Evolutionary conservation across 2,888 invertebrate species (phyloP), one percentile per base, ranked within the genome.

Genomic region (Chloroclystis v-ata): DNA sequence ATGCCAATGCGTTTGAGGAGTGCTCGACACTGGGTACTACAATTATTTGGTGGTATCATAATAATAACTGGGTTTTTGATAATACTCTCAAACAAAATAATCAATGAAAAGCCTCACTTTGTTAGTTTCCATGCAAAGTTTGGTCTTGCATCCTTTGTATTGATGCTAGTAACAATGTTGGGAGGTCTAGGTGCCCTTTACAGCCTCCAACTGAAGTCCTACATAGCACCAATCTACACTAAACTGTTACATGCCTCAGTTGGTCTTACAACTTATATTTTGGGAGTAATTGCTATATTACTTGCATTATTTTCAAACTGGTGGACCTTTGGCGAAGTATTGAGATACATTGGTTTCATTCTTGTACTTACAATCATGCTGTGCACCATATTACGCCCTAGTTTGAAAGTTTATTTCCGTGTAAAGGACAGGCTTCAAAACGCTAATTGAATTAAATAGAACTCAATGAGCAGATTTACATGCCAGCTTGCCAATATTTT

Each of bases 1-100:
- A 84, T 88, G 82, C 88, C 89, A 1, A 80, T 87, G 60, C 67
- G 85, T 35, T 63, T 86, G 26, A 68, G 82, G 44, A 85, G 86
- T 60, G 85, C 87, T 37, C 78, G 89, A 25, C 89, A 89, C 60
- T 89, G 89, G 89, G 70, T 88, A 1, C 61, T 89, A 26, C 89
- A 89, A 65, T 53, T 84, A 12, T 28, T 75, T 13, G 72, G 69
- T 37, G 73, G 77, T 49, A 67, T 65, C 29, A 54, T 80, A 39
- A 67, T 83, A 26, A 37, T 73, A 3, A 57, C 61, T 37, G 89
- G 87, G 28, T 88, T 89, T 58, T 55, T 85, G 37, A 58, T 83
- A 16, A 89, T 89, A 46, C 56, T 88, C 11, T 63, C 72, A 1
- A 85, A 89, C 56, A 89, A 89, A 67, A 74, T 84, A 25, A 71